Evolutionary conservation across 2,888 invertebrate genomes (phyloP).

Genomic region (Pocota personata): DNA sequence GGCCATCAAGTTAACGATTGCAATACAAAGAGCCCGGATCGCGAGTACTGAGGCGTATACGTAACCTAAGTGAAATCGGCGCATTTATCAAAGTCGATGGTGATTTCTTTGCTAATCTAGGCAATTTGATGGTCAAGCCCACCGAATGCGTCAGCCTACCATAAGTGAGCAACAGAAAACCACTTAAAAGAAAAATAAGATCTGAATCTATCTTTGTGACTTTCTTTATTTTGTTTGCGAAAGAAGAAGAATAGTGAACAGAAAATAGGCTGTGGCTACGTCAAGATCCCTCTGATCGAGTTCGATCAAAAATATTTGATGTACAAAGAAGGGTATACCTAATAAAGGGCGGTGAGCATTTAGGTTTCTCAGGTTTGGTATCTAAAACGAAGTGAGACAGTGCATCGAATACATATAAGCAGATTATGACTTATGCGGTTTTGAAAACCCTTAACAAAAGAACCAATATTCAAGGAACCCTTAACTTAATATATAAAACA

Average conservation of each 20-base stretch:
- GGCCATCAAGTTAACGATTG: constrained; percentile 19
- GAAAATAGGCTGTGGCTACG: neutral
- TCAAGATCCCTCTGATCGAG: neutral
- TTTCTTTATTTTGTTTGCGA: neutral
- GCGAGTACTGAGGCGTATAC: constrained; percentile 57
- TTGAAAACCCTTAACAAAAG: no score
- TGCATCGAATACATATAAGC: no score
- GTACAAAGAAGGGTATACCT: no score
- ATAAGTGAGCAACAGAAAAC: neutral
- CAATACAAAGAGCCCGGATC: neutral
- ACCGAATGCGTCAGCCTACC: neutral
- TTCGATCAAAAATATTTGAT: no score
- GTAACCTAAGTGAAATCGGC: constrained; percentile 61
- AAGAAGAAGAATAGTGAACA: neutral
- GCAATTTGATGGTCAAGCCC: constrained; percentile 13
- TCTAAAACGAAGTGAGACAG: no score
- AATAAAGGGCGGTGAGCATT: no score
- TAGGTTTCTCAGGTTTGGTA: no score
- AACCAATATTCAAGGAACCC: no score
- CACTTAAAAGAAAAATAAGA: neutral
- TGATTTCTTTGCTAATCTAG: neutral
- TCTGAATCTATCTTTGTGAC: neutral
- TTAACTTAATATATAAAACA: no score
- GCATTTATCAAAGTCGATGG: neutral
- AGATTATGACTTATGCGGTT: no score